Evolutionary conservation across 2,888 invertebrate species (phyloP), one percentile per base, ranked within the genome.

Genomic region (Melikaiella ostensackeni): DNA sequence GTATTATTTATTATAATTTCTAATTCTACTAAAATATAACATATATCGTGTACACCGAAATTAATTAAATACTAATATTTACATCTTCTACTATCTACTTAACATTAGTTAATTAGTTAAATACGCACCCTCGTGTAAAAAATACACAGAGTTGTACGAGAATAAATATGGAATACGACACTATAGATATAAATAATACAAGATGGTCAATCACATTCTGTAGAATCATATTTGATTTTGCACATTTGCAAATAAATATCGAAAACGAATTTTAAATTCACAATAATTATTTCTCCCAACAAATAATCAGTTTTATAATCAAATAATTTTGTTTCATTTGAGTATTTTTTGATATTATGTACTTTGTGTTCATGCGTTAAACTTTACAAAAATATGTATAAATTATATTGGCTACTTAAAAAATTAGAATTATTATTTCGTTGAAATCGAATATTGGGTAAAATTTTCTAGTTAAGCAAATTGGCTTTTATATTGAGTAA

Each of bases 31-130:
- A 80, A 77, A 81, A 80, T 79, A 74, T 74, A 21, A 59, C 59
- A 46, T 70, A 70, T n/a, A 79, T 80, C 80, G 79, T 77, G 76
- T 77, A 80, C 80, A 82, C 76, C 75, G 80, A 79, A 76, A 74
- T 73, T 75, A 50, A 70, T 21, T 50, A 79, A 76, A 75, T 76
- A 80, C 74, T 76, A 76, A 76, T 82, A 82, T 82, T 79, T 80
- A 82, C 82, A 82, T 77, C 63, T 70, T 77, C 50, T 70, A 70
- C n/a, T 7, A 33, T 55, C 70, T 70, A 70, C 59, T 59, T 59
- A 55, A 7, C n/a, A 55, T 16, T 42, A 42, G 16, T 38, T 50
- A 70, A 30, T 63, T 33, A 70, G n/a, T 70, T 70, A 70, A 70
- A 70, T 70, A 70, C 27, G 9, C 30, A 33, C 50, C 30, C 30